Evolutionary conservation across 2,113 vertebrate genomes (phyloP).

Genomic region (Pollimyrus isidori): DNA sequence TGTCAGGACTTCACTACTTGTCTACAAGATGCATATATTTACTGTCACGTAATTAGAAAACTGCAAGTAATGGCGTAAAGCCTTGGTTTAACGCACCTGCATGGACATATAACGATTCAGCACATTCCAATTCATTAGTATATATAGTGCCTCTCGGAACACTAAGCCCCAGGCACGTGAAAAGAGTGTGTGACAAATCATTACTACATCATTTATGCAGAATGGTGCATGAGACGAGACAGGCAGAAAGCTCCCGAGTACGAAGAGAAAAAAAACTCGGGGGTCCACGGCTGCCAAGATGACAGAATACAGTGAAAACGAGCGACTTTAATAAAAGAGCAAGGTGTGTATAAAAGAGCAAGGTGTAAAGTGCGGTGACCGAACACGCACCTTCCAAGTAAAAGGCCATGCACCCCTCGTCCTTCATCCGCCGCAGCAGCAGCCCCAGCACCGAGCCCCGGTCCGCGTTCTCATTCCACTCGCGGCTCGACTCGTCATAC

Average conservation of each 20-base stretch:
- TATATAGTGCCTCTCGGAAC: not conserved
- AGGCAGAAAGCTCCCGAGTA: not conserved
- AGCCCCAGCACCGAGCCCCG: conserved; percentile 80
- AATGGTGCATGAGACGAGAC: not conserved
- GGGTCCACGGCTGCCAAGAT: not conserved
- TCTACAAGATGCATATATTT: not conserved
- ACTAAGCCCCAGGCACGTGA: not conserved
- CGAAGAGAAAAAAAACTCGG: not conserved
- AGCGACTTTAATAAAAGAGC: not conserved
- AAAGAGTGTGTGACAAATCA: not conserved
- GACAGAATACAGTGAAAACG: not conserved
- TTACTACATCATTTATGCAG: not conserved
- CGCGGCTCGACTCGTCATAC: conserved; percentile 83
- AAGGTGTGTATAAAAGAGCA: not conserved
- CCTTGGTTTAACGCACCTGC: not conserved
- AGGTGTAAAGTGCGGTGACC: not conserved
- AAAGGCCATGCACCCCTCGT: conserved; percentile 86
- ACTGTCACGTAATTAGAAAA: not conserved
- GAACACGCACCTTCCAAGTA: conserved; percentile 78
- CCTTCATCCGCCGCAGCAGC: conserved; percentile 86
- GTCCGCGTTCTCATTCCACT: conserved; percentile 82
- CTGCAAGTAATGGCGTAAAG: not conserved
- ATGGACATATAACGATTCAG: not conserved
- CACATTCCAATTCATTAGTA: not conserved
- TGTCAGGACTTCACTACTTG: not conserved